A percentile compares a stretch with the other conserved stretches of the same genome.
phyloP scores from a whole-genome alignment of 2,113 vertebrate genomes.

The Genyomyrus donnyi region DNA sequence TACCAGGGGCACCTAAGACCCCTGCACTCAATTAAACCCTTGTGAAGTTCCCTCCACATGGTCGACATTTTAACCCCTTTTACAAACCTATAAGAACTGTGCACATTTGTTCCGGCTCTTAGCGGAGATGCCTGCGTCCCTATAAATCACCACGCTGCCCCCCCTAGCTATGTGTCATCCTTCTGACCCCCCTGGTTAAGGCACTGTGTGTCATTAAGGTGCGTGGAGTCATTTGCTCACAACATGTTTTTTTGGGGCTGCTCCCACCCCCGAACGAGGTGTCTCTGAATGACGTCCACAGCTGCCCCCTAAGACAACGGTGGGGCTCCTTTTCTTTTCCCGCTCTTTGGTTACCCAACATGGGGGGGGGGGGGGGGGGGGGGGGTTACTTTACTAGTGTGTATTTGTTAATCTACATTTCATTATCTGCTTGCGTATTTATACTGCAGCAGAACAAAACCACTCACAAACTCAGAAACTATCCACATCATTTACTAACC shows the following conservation, averaged over 20 bases:
- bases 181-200: neutral
- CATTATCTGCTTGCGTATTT: neutral
- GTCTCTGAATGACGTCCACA: constrained; percentile 7
- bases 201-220: neutral
- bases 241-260: neutral
- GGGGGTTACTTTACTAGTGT: neutral
- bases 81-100: neutral
- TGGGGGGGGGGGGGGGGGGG: neutral
- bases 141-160: neutral
- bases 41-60: constrained; percentile 2
- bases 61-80: constrained; percentile 10
- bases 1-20: neutral
- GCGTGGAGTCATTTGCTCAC: neutral
- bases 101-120: constrained; percentile 2
- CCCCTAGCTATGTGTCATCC: neutral
- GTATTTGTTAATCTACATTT: neutral
- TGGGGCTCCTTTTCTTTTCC: neutral
- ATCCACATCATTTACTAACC: neutral
- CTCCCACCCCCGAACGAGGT: neutral
- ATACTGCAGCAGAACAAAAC: neutral
- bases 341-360: neutral
- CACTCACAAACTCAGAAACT: neutral
- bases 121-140: neutral
- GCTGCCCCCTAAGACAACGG: neutral
- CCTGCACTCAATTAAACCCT: neutral